Conservation (phyloP, 2,797 vertebrate genomes). For the Ispidina lecontei region DNA sequence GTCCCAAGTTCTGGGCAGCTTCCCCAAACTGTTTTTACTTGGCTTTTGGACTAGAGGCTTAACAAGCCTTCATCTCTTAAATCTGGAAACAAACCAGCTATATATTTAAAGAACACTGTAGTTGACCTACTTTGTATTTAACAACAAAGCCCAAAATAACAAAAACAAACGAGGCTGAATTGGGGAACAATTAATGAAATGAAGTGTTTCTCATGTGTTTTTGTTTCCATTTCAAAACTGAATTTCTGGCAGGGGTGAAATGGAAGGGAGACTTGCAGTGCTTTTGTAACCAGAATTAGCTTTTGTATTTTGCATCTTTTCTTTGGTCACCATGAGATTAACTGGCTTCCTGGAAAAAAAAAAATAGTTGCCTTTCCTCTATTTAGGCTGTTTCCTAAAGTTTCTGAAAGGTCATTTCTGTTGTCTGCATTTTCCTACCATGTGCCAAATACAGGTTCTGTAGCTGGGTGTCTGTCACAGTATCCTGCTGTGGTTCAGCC, state of each 20-base stretch:
- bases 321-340: not conserved
- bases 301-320: not conserved
- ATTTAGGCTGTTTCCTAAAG: not conserved
- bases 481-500: not conserved
- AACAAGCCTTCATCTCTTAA: not conserved
- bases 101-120: not conserved
- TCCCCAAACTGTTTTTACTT: not conserved
- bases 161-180: not conserved
- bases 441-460: not conserved
- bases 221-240: not conserved
- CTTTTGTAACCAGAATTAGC: not conserved
- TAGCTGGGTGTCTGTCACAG: accelerated
- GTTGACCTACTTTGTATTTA: not conserved
- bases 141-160: not conserved
- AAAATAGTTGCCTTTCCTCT: not conserved
- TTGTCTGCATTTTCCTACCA: not conserved
- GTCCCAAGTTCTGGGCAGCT: not conserved
- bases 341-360: not conserved
- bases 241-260: not conserved
- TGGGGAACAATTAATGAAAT: not conserved
- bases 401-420: not conserved
- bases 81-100: not conserved
- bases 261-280: not conserved
- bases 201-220: not conserved
- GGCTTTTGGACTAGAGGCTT: not conserved